phyloP scores from a whole-genome alignment of 2,113 vertebrate species.

The Agapornis roseicollis region DNA sequence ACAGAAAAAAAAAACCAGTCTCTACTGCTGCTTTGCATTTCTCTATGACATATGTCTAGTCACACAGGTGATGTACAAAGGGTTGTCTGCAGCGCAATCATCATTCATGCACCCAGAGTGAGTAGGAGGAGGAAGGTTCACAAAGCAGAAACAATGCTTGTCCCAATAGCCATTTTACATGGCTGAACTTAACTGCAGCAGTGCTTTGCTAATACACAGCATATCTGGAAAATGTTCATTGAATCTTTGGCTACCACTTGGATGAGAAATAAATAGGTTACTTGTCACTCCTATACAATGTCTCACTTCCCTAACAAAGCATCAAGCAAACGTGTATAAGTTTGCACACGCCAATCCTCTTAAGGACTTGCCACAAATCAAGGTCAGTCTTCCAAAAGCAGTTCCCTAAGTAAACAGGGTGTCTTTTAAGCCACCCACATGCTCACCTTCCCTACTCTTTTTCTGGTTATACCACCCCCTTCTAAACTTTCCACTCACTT shows the following conservation, averaged over 20 bases:
- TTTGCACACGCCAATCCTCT: background rate
- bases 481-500: background rate
- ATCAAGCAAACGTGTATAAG: background rate
- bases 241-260: background rate
- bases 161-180: background rate
- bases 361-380: background rate
- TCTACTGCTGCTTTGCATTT: background rate
- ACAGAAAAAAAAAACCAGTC: background rate
- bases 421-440: background rate
- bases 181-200: background rate
- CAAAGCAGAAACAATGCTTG: background rate
- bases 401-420: background rate
- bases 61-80: background rate
- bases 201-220: background rate
- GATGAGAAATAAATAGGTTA: background rate
- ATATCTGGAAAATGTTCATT: background rate
- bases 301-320: background rate
- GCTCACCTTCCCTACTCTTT: background rate
- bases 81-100: background rate
- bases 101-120: background rate
- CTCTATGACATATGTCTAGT: background rate
- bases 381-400: background rate
- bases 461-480: too few species aligned
- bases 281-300: background rate
- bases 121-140: background rate